phyloP scores from a whole-genome alignment of 2,797 vertebrate genomes.

The Enteromius trimaculatus region DNA sequence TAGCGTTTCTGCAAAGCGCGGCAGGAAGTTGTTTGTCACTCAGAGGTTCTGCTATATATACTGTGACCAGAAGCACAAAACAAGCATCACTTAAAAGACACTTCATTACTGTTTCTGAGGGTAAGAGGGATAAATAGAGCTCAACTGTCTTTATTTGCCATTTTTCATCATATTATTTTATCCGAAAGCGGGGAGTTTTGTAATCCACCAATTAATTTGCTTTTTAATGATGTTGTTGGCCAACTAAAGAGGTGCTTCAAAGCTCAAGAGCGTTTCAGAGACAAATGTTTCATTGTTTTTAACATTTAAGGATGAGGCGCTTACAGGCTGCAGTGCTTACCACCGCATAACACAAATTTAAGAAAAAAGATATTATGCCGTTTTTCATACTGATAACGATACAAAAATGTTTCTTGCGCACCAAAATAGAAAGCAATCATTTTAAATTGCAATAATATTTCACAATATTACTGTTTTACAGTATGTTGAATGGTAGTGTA shows the following conservation, averaged over 20 bases:
- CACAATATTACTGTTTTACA: background rate
- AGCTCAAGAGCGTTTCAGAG: conserved; percentile 54
- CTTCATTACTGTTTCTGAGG: conserved; percentile 46
- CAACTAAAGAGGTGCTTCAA: conserved; percentile 54
- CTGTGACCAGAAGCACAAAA: conserved; percentile 28
- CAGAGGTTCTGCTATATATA: conserved; percentile 7
- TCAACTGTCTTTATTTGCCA: conserved; percentile 33
- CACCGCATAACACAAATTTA: background rate
- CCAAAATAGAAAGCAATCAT: background rate
- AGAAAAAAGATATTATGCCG: background rate
- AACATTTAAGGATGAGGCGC: conserved; percentile 33
- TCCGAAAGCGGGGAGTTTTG: conserved; percentile 43
- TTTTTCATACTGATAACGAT: background rate
- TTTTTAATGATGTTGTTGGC: conserved; percentile 49
- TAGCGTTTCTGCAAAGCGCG: conserved; percentile 18
- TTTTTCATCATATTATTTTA: conserved; percentile 35
- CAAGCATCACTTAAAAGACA: conserved; percentile 29
- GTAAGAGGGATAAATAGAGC: conserved; percentile 48
- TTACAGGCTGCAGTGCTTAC: background rate
- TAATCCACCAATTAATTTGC: conserved; percentile 55
- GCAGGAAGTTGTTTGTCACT: background rate
- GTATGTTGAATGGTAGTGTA: background rate
- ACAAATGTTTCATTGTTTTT: conserved; percentile 60
- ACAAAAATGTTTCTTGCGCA: background rate
- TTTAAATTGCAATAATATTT: background rate